A percentile compares a stretch with the other conserved stretches of the same genome.
Conservation (phyloP, 2,888 invertebrate species). For the Cetonia aurata region DNA sequence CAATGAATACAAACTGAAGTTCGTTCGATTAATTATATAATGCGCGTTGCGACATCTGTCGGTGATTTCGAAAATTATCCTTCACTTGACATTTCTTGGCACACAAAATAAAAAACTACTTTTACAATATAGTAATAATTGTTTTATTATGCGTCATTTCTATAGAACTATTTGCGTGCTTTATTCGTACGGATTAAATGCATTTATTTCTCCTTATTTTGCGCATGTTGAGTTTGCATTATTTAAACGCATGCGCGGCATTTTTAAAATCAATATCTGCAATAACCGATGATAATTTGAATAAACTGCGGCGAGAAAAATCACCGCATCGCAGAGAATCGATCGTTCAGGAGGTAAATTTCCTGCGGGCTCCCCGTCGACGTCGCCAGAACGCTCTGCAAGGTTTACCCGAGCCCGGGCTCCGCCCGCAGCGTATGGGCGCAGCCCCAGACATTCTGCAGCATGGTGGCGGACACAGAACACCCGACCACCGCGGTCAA, state of each 20-base stretch:
- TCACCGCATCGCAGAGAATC: not conserved
- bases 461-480: constrained; percentile 80
- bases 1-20: no score
- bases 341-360: constrained; percentile 38
- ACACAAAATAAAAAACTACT: no score
- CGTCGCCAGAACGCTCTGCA: constrained; percentile 65
- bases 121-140: no score
- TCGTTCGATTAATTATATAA: no score
- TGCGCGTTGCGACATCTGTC: no score
- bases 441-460: constrained; percentile 83
- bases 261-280: constrained; percentile 17
- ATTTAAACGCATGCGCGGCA: not conserved
- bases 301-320: not conserved
- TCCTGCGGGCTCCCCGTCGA: constrained; percentile 45
- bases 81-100: no score
- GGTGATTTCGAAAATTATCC: no score
- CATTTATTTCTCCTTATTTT: no score
- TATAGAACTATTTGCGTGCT: no score
- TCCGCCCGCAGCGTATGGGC: constrained; percentile 92
- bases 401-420: constrained; percentile 87
- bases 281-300: constrained; percentile 20
- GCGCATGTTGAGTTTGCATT: no score
- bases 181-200: no score
- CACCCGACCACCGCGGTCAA: constrained; percentile 66
- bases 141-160: no score